phyloP scores from a whole-genome alignment of 2,113 vertebrate species.

The Tonatia bakeri region DNA sequence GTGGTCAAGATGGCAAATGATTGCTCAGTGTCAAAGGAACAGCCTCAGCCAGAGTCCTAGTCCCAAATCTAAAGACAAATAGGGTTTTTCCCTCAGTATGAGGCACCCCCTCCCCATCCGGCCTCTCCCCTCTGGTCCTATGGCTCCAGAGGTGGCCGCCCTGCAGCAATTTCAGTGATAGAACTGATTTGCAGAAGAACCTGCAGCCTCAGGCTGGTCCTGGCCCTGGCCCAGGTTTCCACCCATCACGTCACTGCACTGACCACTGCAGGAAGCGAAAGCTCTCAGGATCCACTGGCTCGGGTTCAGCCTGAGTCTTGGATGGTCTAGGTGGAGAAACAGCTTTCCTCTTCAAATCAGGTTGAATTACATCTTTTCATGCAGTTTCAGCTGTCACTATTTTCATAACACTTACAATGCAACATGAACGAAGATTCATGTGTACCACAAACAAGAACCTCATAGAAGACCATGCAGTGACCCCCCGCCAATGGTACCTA shows the following conservation, averaged over 20 bases:
- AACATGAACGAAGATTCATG: background rate
- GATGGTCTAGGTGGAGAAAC: background rate
- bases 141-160: background rate
- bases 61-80: background rate
- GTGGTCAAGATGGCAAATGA: background rate
- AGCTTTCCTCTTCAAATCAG: background rate
- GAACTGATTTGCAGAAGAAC: background rate
- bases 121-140: background rate
- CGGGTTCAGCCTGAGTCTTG: background rate
- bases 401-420: background rate
- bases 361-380: background rate
- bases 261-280: accelerated
- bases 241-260: too few relatives aligned
- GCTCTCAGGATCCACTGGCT: background rate
- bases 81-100: background rate
- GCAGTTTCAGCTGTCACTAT: background rate
- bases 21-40: background rate
- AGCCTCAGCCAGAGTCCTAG: background rate
- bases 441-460: background rate
- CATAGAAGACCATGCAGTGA: background rate
- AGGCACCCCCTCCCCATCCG: background rate
- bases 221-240: background rate
- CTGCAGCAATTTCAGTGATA: background rate
- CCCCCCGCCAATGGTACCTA: background rate
- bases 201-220: background rate